phyloP scores from a whole-genome alignment of 2,888 invertebrate species.

The Nomada hirtipes region DNA sequence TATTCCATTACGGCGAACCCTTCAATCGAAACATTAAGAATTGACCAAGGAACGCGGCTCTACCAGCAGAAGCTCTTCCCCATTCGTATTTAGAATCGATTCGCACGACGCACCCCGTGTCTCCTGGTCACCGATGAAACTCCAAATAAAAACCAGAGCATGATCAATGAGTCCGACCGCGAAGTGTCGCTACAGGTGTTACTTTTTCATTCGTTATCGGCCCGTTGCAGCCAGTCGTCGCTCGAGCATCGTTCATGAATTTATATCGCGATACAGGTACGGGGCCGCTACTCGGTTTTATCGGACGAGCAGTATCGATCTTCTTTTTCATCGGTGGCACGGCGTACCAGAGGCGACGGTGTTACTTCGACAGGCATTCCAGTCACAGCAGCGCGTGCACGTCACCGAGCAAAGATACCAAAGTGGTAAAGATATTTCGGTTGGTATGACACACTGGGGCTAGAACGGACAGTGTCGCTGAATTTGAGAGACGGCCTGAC shows the following conservation, averaged over 20 bases:
- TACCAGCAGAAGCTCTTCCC: too few relatives aligned
- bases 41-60: neutral
- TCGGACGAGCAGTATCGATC: conserved; percentile 44
- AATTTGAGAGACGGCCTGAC: conserved; percentile 72
- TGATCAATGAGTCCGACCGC: neutral
- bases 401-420: conserved; percentile 39
- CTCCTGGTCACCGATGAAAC: neutral
- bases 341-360: conserved; percentile 33
- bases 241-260: conserved; percentile 34
- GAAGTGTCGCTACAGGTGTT: neutral
- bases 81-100: neutral
- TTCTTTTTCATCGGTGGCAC: conserved; percentile 41
- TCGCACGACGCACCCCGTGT: neutral
- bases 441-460: conserved; percentile 71
- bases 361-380: conserved; percentile 48
- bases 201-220: conserved; percentile 6
- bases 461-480: conserved; percentile 65
- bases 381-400: conserved; percentile 18
- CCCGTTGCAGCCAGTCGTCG: neutral
- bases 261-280: conserved; percentile 39
- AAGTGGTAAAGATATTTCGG: conserved; percentile 76
- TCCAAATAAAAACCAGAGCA: neutral
- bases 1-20: neutral
- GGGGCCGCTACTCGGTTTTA: conserved; percentile 32
- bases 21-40: neutral